phyloP scores from a whole-genome alignment of 2,113 vertebrate genomes.

The Paraplagusia blochii region DNA sequence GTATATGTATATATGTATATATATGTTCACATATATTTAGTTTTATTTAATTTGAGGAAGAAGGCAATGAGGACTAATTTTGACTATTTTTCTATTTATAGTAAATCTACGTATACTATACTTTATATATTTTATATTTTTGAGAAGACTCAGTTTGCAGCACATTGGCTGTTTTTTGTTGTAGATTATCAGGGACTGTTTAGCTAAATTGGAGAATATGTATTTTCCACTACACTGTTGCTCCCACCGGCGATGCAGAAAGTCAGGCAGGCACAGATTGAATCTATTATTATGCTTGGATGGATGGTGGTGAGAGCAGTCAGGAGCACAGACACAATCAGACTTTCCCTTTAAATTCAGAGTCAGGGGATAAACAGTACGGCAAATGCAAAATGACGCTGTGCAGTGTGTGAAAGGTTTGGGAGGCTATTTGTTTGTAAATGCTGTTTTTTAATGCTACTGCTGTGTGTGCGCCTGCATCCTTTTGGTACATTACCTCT shows the following conservation, averaged over 20 bases:
- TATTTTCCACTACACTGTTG: slow-evolving; percentile 2
- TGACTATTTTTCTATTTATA: too few species aligned
- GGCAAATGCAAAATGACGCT: background rate
- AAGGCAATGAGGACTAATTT: too few species aligned
- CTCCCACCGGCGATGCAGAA: slow-evolving; percentile 12
- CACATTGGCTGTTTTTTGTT: background rate
- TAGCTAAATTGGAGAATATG: background rate
- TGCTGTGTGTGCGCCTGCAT: background rate
- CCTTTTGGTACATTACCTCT: slow-evolving; percentile 2
- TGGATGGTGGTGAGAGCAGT: background rate
- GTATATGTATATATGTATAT: too few species aligned
- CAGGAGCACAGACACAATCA: slow-evolving; percentile 20
- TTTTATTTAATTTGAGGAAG: too few species aligned
- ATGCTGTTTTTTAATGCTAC: background rate
- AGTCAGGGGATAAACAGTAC: slow-evolving; percentile 10
- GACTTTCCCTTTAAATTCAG: slow-evolving; percentile 21
- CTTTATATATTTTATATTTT: too few species aligned
- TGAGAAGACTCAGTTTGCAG: background rate
- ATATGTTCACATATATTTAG: too few species aligned
- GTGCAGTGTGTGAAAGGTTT: slow-evolving; percentile 4
- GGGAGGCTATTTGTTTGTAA: slow-evolving; percentile 1
- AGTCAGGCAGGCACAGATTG: slow-evolving; percentile 24
- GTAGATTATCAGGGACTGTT: background rate
- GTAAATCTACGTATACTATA: too few species aligned
- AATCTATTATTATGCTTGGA: slow-evolving; percentile 19